Base-by-base conservation (phyloP, 2,888 invertebrate genomes). In the Amaurobius ferox region DNA sequence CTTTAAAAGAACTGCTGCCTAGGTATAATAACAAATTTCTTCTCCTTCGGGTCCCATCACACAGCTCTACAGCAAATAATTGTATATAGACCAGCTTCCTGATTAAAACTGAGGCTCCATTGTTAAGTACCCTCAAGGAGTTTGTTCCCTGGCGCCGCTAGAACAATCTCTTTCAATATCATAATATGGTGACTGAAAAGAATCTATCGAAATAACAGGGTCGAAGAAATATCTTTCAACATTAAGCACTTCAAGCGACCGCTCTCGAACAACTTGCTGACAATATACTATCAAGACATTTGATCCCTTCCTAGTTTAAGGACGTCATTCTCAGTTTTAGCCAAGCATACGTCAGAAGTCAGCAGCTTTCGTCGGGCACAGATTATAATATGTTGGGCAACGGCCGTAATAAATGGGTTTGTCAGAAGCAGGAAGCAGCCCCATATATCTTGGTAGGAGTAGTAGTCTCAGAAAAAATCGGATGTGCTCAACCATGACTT, bases 271-370 rank as follows among this genome's bases (percentile, higher is more conserved):
- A 40, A 35, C 40, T 40, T 40, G 40, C 26, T 68, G 68, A 68
- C 68, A 68, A 68, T 68, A n/a, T n/a, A 26, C 68, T 68, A 68
- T 68, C 68, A 40, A 35, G 68, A 68, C 40, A 68, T 68, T 40
- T 68, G 68, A 68, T 68, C 68, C 68, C 40, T 26, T 23, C 68
- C 13, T 13, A 40, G 68, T 40, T 40, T n/a, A 40, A 26, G 68
- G 13, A 68, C 68, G 68, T 68, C 68, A 40, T 40, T 40, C 40
- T 68, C 28, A 28, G 40, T 40, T 40, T 32, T 40, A 28, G 40
- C 64, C 16, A 29, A 29, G 29, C 16, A 6, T 64, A 30, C 40
- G 68, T 68, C 68, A 68, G 68, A 23, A 19, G 19, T 67, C 39
- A 66, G 23, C 23, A 9, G 67, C 67, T 67, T 67, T 67, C 67